Base-by-base conservation (phyloP, 2,113 vertebrate genomes). In the Penelope pileata region DNA sequence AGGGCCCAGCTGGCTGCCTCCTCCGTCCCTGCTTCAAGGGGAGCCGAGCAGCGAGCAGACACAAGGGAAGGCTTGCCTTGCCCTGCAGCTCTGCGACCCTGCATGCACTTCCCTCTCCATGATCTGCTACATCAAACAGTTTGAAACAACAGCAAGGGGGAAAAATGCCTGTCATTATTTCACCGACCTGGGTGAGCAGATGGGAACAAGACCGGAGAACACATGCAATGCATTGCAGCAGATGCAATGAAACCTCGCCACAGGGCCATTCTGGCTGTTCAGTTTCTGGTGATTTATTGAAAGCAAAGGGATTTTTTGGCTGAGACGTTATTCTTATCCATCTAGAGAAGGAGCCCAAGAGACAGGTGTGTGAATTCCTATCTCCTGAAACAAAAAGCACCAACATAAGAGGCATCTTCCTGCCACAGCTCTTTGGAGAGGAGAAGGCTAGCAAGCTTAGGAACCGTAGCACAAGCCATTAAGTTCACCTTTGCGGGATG, bases 71-170 rank as follows among this genome's bases (percentile, higher is more conserved):
- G 38, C 50, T 34, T n/a, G n/a, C n/a, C n/a, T 59, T 22, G 36
- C 1, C 30, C 2, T 38, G 13, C 0, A 0, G 36, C 50, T 45
- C 43, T 45, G 8, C 5, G 5, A 50, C 22, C 26, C 30, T 54
- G 21, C 10, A 34, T 34, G 15, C 1, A 0, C 29, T 62, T 60
- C 16, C 30, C 42, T 29, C 32, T 34, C 9, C 7, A 1, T 48
- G 16, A 53, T 22, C 54, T 50, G 9, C 12, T 29, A 29, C 42
- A 21, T 63, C 34, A 63, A 50, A 48, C 16, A 36, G 63, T 48
- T 63, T 48, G 21, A 56, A 86, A 81, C 11, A 68, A 63, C 6
- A 54, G 15, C 16, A 23, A 45, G 30, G 24, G 7, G 2, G 10
- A 38, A 58, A 42, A 38, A 32, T 21, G 8, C 8, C 34, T 68